Conservation (phyloP, 1,140 invertebrate species). For the Formica selysi region DNA sequence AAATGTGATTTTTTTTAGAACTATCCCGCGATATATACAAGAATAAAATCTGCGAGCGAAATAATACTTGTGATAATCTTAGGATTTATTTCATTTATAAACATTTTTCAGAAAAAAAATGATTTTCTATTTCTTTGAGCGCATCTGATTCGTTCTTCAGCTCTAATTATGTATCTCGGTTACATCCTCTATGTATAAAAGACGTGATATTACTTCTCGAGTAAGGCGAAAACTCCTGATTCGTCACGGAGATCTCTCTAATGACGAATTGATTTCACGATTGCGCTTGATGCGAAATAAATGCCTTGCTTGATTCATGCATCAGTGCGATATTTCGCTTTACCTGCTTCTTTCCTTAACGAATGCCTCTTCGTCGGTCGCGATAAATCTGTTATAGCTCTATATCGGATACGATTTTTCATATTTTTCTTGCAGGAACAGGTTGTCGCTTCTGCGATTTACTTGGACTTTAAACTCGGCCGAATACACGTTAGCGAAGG, state of each 20-base stretch:
- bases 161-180: background rate
- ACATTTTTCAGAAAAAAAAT: background rate
- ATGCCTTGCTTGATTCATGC: slow-evolving; percentile 35
- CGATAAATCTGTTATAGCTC: slow-evolving; percentile 32
- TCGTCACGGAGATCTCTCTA: slow-evolving; percentile 33
- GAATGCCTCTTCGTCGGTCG: background rate
- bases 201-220: background rate
- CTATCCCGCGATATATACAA: no score
- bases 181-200: background rate
- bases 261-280: slow-evolving; percentile 28
- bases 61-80: no score
- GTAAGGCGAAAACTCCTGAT: slow-evolving; percentile 28
- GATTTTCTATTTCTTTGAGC: background rate
- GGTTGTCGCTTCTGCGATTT: background rate
- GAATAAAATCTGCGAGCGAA: no score
- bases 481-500: background rate
- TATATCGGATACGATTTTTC: background rate
- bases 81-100: no score
- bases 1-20: no score
- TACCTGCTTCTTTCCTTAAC: background rate
- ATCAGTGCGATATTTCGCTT: slow-evolving; percentile 13
- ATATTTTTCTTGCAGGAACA: background rate
- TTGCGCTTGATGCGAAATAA: slow-evolving; percentile 54
- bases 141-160: background rate
- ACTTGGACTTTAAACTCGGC: background rate